phyloP scores from a whole-genome alignment of 2,888 invertebrate species.

The Anorthoa munda region DNA sequence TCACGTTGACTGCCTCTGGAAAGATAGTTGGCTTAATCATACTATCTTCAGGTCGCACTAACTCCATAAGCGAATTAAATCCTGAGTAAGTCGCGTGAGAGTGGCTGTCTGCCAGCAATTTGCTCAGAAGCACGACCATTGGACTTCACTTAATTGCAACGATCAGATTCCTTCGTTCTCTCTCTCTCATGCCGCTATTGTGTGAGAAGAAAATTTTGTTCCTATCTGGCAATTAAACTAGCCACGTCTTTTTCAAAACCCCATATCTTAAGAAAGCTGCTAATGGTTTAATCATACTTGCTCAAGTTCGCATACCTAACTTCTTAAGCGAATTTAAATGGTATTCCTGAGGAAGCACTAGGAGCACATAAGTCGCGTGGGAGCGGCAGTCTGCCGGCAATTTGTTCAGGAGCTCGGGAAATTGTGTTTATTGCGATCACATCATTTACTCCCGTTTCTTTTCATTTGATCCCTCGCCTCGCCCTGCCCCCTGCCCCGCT shows the following conservation, averaged over 20 bases:
- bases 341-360: constrained; percentile 7
- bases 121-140: constrained; percentile 59
- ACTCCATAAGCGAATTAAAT: constrained; percentile 37
- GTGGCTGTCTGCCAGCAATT: constrained; percentile 70
- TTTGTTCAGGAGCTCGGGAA: constrained; percentile 73
- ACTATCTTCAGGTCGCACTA: not conserved
- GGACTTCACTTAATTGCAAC: not conserved
- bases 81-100: constrained; percentile 69
- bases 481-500: constrained; percentile 56
- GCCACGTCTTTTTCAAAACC: not conserved
- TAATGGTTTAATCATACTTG: constrained; percentile 10
- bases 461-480: constrained; percentile 68
- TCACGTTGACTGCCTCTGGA: no score
- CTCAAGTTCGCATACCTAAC: not conserved
- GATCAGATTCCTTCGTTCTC: not conserved
- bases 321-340: constrained; percentile 43
- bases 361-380: constrained; percentile 68
- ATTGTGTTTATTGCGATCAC: constrained; percentile 78
- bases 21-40: not conserved
- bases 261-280: not conserved
- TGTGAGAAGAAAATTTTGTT: not conserved
- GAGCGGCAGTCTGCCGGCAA: constrained; percentile 71
- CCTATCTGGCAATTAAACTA: not conserved
- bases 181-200: not conserved
- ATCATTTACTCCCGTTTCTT: constrained; percentile 74